Evolutionary conservation across 2,888 invertebrate genomes (phyloP).

Genomic region (Chrysolina americana): DNA sequence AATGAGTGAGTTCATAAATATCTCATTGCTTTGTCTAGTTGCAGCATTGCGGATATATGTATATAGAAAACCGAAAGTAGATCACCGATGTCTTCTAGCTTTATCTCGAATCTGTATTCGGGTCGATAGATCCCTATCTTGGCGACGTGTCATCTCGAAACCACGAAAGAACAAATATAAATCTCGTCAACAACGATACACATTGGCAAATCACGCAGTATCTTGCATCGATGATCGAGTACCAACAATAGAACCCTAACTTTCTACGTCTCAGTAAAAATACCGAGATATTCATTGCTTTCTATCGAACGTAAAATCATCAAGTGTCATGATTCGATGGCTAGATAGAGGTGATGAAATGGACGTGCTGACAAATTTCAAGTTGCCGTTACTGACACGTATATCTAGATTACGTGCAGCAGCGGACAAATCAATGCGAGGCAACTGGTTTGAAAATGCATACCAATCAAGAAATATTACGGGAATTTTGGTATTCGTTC

Average conservation of each 20-base stretch:
- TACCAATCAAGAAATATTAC: neutral
- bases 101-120: slow-evolving; percentile 25
- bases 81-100: slow-evolving; percentile 7
- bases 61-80: slow-evolving; percentile 10
- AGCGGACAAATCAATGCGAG: neutral
- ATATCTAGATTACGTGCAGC: slow-evolving; percentile 8
- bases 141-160: slow-evolving; percentile 12
- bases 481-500: no score
- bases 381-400: slow-evolving; percentile 7
- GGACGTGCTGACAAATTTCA: slow-evolving; percentile 23
- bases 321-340: slow-evolving; percentile 19
- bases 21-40: neutral
- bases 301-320: slow-evolving; percentile 22
- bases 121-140: slow-evolving; percentile 23
- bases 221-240: slow-evolving; percentile 1
- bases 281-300: slow-evolving; percentile 13
- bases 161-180: slow-evolving; percentile 12
- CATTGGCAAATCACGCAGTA: slow-evolving; percentile 14
- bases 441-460: neutral
- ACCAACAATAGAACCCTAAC: slow-evolving; percentile 9
- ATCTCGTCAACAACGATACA: slow-evolving; percentile 9
- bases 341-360: slow-evolving; percentile 4
- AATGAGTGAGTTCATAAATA: no score
- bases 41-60: neutral
- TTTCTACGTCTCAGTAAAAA: slow-evolving; percentile 13